Evolutionary conservation across 2,888 invertebrate genomes (phyloP).

Genomic region (Nezara viridula): DNA sequence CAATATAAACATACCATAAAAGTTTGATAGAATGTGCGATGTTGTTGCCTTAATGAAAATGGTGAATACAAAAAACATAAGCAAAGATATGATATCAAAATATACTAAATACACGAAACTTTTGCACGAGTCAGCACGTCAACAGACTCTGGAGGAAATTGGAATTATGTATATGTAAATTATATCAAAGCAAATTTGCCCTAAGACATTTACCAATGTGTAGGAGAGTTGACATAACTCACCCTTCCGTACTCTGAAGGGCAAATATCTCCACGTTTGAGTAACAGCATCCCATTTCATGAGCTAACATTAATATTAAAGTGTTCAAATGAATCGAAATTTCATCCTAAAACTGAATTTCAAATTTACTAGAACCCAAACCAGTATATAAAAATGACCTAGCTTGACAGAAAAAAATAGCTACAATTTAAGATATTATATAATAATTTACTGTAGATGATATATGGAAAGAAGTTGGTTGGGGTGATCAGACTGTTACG

Average conservation of each 20-base stretch:
- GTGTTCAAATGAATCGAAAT: background rate
- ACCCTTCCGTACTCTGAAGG: background rate
- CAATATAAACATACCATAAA: too few relatives aligned
- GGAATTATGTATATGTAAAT: constrained; percentile 10
- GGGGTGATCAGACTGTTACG: too few relatives aligned
- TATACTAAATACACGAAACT: background rate
- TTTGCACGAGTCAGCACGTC: background rate
- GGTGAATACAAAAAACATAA: too few relatives aligned
- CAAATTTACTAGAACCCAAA: too few relatives aligned
- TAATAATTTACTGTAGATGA: too few relatives aligned
- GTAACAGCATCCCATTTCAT: constrained; percentile 20
- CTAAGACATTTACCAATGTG: constrained; percentile 28
- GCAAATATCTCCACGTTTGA: background rate
- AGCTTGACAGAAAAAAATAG: too few relatives aligned
- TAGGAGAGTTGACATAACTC: background rate
- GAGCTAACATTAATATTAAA: constrained; percentile 21
- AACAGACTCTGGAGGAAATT: background rate
- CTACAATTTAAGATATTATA: too few relatives aligned
- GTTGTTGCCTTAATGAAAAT: too few relatives aligned
- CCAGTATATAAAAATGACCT: too few relatives aligned
- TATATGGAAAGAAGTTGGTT: too few relatives aligned
- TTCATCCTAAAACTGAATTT: background rate
- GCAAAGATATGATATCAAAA: too few relatives aligned
- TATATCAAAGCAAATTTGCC: constrained; percentile 5
- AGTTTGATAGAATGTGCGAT: too few relatives aligned